phyloP scores from a whole-genome alignment of 2,888 invertebrate species.

The Stenoptilia bipunctidactyla region DNA sequence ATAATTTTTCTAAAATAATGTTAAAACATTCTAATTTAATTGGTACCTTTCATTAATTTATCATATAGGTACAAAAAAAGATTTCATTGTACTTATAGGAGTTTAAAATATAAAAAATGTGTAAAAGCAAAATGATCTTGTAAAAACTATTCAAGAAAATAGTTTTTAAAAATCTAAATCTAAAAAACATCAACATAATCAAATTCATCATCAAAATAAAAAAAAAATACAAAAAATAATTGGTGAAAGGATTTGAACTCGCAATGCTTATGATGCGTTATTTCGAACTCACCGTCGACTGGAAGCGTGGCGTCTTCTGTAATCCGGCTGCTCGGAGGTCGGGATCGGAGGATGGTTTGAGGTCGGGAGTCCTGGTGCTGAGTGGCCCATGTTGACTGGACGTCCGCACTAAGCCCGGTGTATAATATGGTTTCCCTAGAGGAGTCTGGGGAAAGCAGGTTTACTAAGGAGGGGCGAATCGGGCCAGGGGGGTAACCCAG shows the following conservation, averaged over 20 bases:
- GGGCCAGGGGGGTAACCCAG: constrained; percentile 95
- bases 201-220: constrained; percentile 20
- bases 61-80: too few species aligned
- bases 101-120: too few species aligned
- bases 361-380: constrained; percentile 67
- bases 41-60: too few species aligned
- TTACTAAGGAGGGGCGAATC: constrained; percentile 96
- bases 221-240: too few species aligned
- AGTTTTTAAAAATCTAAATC: too few species aligned
- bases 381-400: constrained; percentile 74
- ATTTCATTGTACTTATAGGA: too few species aligned
- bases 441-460: constrained; percentile 82
- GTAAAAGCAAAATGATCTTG: too few species aligned
- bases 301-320: constrained; percentile 76
- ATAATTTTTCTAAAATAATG: too few species aligned
- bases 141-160: too few species aligned
- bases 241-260: not conserved
- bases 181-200: too few species aligned
- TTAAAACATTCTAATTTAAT: too few species aligned
- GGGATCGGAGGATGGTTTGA: constrained; percentile 85
- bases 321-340: constrained; percentile 91
- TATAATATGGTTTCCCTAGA: constrained; percentile 93
- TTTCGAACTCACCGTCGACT: not conserved
- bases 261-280: constrained; percentile 5
- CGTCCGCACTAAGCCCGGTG: constrained; percentile 96